These are phyloP conservation scores for Sciurus carolinensis DNA, from an alignment of 2,797 vertebrate genomes.

Conservation along the genomic window DNA sequence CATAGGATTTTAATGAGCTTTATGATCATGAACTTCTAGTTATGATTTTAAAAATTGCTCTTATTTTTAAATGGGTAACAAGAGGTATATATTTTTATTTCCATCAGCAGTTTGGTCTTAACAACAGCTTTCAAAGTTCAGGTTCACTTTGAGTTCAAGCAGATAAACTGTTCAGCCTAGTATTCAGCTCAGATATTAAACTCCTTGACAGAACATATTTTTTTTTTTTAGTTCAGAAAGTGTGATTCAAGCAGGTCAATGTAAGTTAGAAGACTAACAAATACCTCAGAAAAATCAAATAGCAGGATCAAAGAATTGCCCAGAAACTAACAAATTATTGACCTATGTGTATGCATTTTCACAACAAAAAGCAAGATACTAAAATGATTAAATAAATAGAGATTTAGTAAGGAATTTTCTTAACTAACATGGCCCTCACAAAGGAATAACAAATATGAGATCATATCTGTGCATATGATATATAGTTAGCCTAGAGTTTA, in stretches of 20 bases:
- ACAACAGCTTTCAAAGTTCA: constrained; percentile 22
- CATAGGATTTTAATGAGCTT: not conserved
- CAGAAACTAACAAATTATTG: constrained; percentile 43
- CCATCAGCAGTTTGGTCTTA: constrained; percentile 28
- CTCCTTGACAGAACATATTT: not conserved
- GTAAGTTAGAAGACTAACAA: constrained; percentile 21
- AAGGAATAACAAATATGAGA: not conserved
- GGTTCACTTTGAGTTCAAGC: constrained; percentile 67
- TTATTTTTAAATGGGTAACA: not conserved
- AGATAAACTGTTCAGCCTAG: constrained; percentile 35
- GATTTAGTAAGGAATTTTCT: not conserved
- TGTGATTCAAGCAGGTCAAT: constrained; percentile 15
- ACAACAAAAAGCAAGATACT: not conserved
- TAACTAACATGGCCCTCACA: constrained; percentile 13
- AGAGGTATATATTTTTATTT: constrained; percentile 30
- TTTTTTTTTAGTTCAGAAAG: constrained; percentile 23
- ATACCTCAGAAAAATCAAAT: constrained; percentile 39
- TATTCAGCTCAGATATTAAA: constrained; percentile 52
- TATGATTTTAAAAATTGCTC: not conserved
- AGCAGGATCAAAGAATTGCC: constrained; percentile 7
- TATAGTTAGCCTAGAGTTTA: not conserved
- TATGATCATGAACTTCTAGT: not conserved
- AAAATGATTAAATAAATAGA: not conserved
- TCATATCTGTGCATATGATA: not conserved
- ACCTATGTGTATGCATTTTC: not conserved